phyloP scores from a whole-genome alignment of 2,888 invertebrate species.

The Sussaba pulchella region DNA sequence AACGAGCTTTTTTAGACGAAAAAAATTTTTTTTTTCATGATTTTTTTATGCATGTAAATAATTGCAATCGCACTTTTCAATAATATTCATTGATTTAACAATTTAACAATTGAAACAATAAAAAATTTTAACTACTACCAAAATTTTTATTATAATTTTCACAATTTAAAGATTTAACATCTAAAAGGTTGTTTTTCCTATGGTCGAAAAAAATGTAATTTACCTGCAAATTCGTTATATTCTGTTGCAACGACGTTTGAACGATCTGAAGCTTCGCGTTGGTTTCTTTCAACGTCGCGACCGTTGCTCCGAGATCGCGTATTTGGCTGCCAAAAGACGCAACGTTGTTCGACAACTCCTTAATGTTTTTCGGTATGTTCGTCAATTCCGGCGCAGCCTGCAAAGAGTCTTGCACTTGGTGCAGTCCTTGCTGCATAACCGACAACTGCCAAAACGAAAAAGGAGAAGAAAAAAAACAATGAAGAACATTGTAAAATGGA shows the following conservation, averaged over 20 bases:
- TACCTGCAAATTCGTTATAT: constrained; percentile 80
- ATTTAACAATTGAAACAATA: no score
- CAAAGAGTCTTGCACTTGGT: constrained; percentile 86
- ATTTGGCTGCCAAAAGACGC: constrained; percentile 88
- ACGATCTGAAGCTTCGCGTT: constrained; percentile 79
- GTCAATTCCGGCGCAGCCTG: constrained; percentile 87
- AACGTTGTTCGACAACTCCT: constrained; percentile 86
- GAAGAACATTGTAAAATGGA: not conserved
- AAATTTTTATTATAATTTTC: not conserved
- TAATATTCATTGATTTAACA: no score
- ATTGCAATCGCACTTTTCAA: no score
- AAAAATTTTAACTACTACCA: no score
- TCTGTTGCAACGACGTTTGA: constrained; percentile 77
- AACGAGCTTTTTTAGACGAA: no score
- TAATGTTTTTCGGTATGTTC: constrained; percentile 86
- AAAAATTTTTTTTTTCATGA: not conserved
- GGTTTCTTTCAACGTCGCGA: constrained; percentile 80
- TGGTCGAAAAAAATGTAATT: constrained; percentile 22
- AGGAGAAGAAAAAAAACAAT: constrained; percentile 1
- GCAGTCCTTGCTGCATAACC: constrained; percentile 84
- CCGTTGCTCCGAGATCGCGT: constrained; percentile 82
- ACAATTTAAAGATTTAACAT: not conserved
- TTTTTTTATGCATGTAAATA: no score
- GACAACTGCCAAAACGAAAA: constrained; percentile 84
- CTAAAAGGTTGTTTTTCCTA: no score